Conservation (phyloP, 30 jellyfish, hydroid and myxozoan genomes). For the Aurelia coerulea region DNA sequence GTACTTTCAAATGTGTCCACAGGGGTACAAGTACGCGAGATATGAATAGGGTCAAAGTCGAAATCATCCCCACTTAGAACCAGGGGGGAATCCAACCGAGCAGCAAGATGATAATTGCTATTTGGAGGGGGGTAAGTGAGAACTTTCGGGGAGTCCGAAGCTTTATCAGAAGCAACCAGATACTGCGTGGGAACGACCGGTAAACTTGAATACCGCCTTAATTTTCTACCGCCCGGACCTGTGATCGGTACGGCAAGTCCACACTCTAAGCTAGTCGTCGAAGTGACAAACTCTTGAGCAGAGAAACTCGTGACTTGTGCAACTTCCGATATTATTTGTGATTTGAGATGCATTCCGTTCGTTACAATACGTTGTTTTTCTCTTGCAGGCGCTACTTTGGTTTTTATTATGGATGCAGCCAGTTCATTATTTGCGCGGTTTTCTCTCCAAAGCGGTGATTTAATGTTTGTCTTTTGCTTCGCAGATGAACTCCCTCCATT, state of each 20-base stretch:
- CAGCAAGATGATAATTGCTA: constrained; percentile 31
- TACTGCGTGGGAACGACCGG: constrained; percentile 91
- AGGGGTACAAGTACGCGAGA: constrained; percentile 93
- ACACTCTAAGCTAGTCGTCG: neutral
- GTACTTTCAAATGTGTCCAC: constrained; percentile 46
- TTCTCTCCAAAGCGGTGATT: neutral
- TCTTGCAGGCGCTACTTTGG: neutral
- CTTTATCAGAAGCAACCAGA: constrained; percentile 75
- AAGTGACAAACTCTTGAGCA: neutral
- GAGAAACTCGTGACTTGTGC: constrained; percentile 13
- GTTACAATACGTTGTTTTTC: neutral
- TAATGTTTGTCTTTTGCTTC: neutral
- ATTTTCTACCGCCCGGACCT: constrained; percentile 38
- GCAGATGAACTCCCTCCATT: neutral
- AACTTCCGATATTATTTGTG: neutral
- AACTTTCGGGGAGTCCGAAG: constrained; percentile 56
- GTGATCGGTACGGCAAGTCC: constrained; percentile 23
- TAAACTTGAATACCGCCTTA: constrained; percentile 90
- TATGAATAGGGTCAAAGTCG: constrained; percentile 66
- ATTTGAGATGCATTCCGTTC: neutral
- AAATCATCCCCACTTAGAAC: constrained; percentile 59
- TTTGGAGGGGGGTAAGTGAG: constrained; percentile 73
- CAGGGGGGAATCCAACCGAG: constrained; percentile 34
- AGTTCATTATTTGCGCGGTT: neutral
- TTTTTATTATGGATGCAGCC: neutral